phyloP scores from a whole-genome alignment of 1,140 invertebrate species.

The Chlorops oryzae region DNA sequence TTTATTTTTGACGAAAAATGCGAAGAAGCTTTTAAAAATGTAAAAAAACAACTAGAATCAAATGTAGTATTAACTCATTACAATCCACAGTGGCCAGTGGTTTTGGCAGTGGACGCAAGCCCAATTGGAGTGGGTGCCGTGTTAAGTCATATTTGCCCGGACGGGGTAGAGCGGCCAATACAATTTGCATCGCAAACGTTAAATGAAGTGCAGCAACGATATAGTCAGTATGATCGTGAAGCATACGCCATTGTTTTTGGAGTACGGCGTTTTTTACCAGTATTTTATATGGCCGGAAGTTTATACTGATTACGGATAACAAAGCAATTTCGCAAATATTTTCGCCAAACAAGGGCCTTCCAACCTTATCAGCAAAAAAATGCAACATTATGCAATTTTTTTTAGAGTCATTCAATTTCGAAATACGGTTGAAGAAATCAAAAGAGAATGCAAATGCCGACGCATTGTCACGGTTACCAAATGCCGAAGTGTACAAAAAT shows the following conservation, averaged over 20 bases:
- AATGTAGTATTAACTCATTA: slow-evolving; percentile 42
- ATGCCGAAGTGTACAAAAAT: not conserved
- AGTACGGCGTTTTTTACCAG: slow-evolving; percentile 49
- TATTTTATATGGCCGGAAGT: slow-evolving; percentile 48
- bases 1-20: slow-evolving; percentile 25
- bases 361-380: slow-evolving; percentile 22
- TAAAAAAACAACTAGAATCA: slow-evolving; percentile 30
- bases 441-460: slow-evolving; percentile 7
- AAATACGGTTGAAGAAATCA: not conserved
- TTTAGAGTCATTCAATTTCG: slow-evolving; percentile 15
- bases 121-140: slow-evolving; percentile 47
- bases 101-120: slow-evolving; percentile 47
- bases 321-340: slow-evolving; percentile 49
- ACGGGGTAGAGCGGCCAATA: slow-evolving; percentile 48
- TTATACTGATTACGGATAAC: slow-evolving; percentile 50
- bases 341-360: slow-evolving; percentile 26
- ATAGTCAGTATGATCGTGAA: slow-evolving; percentile 53
- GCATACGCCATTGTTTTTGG: slow-evolving; percentile 50
- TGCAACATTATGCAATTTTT: slow-evolving; percentile 40
- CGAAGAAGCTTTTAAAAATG: slow-evolving; percentile 22
- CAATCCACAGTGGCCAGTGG: slow-evolving; percentile 49
- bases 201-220: slow-evolving; percentile 48
- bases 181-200: slow-evolving; percentile 50
- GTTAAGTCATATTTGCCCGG: slow-evolving; percentile 38
- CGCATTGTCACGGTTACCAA: slow-evolving; percentile 7